Evolutionary conservation across 2,113 vertebrate species (phyloP), one percentile per base, ranked within the genome.

Genomic region (Eidolon helvum): DNA sequence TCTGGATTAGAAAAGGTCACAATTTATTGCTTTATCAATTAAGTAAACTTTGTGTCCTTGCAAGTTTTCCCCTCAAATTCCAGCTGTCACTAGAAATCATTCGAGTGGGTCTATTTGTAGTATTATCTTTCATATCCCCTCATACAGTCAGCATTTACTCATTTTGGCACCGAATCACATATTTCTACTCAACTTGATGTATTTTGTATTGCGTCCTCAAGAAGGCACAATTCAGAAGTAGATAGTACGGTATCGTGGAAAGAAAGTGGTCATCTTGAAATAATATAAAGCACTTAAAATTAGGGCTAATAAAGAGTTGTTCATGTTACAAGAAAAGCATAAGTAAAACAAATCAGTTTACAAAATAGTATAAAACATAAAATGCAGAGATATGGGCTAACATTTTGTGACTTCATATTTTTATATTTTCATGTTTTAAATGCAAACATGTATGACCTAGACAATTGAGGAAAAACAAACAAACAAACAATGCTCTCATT

Each of bases 281-380:
- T 75, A 87, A 40, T 72, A 92, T 26, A 95, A 75, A 74, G 72
- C 72, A 91, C 66, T 79, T 55, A 79, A 82, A 94, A 90, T n/a
- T 55, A 78, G 33, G n/a, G 24, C 18, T 92, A 80, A 85, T 38
- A 68, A 35, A 84, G 28, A 75, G 21, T 19, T 90, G 18, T 50
- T 92, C 40, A 74, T 26, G n/a, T 82, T 71, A 66, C 1, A 96
- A 38, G 22, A 90, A 95, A 79, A 87, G 1, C 1, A 4, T 24
- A 65, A 79, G 9, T 55, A 53, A 87, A 96, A 65, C 50, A 79
- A 92, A 57, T 50, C 8, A 59, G 38, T 86, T 82, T 90, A 83
- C 1, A 33, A 96, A 92, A 69, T 26, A 82, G 30, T 80, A 63
- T 11, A 50, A n/a, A 71, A 78, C 1, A 65, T 66, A 72, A 90